Percentiles rank a stretch among this genome's conserved stretches.
Evolutionary conservation across 2,797 vertebrate genomes (phyloP).

Genomic region (Taenioides sp.): DNA sequence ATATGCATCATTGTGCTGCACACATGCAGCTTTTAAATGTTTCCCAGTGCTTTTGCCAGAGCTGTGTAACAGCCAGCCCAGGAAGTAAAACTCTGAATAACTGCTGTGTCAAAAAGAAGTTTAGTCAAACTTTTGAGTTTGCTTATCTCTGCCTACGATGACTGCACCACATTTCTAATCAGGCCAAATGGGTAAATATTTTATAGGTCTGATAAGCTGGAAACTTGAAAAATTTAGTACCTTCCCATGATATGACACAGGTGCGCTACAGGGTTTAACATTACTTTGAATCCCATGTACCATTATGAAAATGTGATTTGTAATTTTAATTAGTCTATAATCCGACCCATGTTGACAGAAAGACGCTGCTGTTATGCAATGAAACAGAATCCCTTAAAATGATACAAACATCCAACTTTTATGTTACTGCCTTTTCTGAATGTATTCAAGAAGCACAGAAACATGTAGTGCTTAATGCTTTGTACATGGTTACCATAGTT

Average conservation of each 20-base stretch:
- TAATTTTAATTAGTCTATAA: slow-evolving; percentile 21
- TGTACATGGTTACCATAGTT: background rate
- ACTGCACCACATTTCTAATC: background rate
- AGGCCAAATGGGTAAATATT: background rate
- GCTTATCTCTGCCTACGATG: background rate
- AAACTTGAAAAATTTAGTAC: too few species aligned
- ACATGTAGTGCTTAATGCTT: background rate
- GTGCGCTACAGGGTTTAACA: background rate
- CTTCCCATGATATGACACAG: background rate
- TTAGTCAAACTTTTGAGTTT: slow-evolving; percentile 1
- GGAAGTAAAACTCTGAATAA: slow-evolving; percentile 29
- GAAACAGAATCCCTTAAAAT: slow-evolving; percentile 18
- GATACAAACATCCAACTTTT: background rate
- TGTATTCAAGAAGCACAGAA: background rate
- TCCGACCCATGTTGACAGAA: slow-evolving; percentile 25
- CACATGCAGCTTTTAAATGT: slow-evolving; percentile 16
- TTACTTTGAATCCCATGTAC: background rate
- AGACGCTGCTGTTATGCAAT: slow-evolving; percentile 31
- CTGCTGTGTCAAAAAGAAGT: slow-evolving; percentile 29
- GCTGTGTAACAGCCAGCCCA: slow-evolving; percentile 42
- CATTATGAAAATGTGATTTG: slow-evolving; percentile 24
- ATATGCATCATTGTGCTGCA: slow-evolving; percentile 26
- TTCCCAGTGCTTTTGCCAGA: slow-evolving; percentile 35
- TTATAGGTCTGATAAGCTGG: background rate
- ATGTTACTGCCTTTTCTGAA: background rate